Evolutionary conservation across 2,113 vertebrate species (phyloP).

Genomic region (Bolborhynchus lineola): DNA sequence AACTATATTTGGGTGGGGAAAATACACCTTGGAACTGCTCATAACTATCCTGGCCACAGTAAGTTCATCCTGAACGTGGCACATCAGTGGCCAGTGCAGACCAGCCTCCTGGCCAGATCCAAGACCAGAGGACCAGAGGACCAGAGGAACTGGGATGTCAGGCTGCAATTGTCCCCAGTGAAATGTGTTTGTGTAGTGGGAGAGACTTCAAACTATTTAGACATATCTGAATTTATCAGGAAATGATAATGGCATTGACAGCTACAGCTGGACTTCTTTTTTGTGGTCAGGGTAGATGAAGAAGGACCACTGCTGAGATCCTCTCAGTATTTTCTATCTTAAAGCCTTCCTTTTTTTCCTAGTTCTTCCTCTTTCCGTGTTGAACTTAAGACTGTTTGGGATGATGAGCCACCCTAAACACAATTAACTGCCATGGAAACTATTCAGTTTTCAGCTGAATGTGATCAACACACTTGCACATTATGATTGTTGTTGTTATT

Average conservation of each 20-base stretch:
- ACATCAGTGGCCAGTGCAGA: fast-evolving
- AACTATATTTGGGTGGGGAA: neutral
- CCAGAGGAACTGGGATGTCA: fast-evolving
- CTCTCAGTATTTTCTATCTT: neutral
- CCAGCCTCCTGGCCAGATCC: neutral
- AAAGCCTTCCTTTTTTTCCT: neutral
- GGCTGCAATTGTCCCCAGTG: neutral
- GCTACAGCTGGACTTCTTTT: neutral
- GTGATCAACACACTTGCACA: slow-evolving; percentile 24
- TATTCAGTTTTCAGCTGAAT: slow-evolving; percentile 14
- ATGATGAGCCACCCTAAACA: slow-evolving; percentile 49
- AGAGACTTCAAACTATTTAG: neutral
- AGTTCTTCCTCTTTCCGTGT: neutral
- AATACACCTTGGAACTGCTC: neutral
- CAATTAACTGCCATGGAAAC: slow-evolving; percentile 66
- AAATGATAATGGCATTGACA: neutral
- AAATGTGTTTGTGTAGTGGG: neutral
- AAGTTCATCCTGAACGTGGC: neutral
- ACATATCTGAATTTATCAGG: neutral
- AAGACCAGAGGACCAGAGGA: neutral
- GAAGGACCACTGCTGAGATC: neutral
- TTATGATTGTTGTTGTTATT: neutral
- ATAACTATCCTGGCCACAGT: neutral
- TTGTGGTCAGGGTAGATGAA: neutral
- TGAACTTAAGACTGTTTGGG: slow-evolving; percentile 22